Evolutionary conservation across 2,113 vertebrate species (phyloP), one percentile per base, ranked within the genome.

Genomic region (Ancistrus triradiatus): DNA sequence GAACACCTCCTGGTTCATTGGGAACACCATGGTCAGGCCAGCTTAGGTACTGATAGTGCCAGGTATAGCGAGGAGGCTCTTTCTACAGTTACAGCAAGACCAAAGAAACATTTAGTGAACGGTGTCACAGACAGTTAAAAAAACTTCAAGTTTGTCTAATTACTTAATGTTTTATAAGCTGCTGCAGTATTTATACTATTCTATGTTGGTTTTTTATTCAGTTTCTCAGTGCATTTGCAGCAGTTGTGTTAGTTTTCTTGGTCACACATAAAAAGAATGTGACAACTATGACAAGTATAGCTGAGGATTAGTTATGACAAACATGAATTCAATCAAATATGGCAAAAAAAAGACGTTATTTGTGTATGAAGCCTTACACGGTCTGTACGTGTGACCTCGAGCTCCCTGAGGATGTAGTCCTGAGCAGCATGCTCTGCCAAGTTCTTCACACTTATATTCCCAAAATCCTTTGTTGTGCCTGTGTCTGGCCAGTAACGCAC

Each of bases 11-110:
- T 0, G 91, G 91, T 64, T 93, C 91, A 0, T 88, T 91, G 15
- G 91, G 92, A 15, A 94, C 93, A 0, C 92, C 91, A 0, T 93
- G 90, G 74, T 94, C 92, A 0, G 90, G 93, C 93, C 93, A 92
- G 74, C 90, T 90, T 43, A 92, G 85, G 74, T 93, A 92, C 84
- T 94, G 93, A 59, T 86, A 93, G 70, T 95, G 92, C 86, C 85
- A 91, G 69, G 92, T 89, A 63, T 79, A 83, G 21, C 88, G 76
- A 1, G 77, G 75, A 2, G 59, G 71, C 68, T 89, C 89, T 3
- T 85, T 86, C 92, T 94, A 64, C 4, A 73, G 37, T 3, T 11
- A 19, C 10, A 25, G 2, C 17, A 56, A 33, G 5, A 37, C 6
- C 0, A 52, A 19, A 43, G 2, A 46, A 0, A 31, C 15, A 59